phyloP scores from a whole-genome alignment of 1,140 invertebrate species.

The Brachionus plicatilis region DNA sequence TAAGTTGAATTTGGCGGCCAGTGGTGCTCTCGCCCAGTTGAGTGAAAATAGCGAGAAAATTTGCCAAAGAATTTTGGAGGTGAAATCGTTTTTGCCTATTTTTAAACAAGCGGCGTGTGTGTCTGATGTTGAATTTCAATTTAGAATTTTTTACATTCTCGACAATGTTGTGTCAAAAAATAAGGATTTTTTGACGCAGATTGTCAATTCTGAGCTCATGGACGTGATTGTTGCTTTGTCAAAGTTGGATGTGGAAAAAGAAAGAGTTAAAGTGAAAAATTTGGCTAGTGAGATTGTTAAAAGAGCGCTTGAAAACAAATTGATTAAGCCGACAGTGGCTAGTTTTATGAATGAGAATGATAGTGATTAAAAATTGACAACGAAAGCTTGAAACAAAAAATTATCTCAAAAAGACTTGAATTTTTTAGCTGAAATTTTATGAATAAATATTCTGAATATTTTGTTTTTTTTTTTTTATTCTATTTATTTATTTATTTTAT shows the following conservation, averaged over 20 bases:
- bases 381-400: not conserved
- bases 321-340: constrained; percentile 24
- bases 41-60: constrained; percentile 25
- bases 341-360: not conserved
- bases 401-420: not conserved
- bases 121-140: constrained; percentile 34
- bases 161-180: not conserved
- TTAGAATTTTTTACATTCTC: constrained; percentile 30
- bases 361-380: not conserved
- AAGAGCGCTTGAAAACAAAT: not conserved
- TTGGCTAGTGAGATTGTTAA: constrained; percentile 13
- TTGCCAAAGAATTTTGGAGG: constrained; percentile 8
- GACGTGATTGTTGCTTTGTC: constrained; percentile 37
- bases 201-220: constrained; percentile 38
- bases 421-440: not conserved
- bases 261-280: not conserved
- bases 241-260: constrained; percentile 32
- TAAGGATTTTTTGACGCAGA: not conserved
- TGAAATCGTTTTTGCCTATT: not conserved
- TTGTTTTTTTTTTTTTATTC: no score
- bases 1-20: constrained; percentile 25
- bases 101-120: constrained; percentile 22
- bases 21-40: constrained; percentile 29
- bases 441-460: not conserved
- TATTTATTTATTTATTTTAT: no score